These are phyloP conservation scores for Doris montereyensis DNA, from an alignment of 2,888 invertebrate species.

Conservation along the genomic window DNA sequence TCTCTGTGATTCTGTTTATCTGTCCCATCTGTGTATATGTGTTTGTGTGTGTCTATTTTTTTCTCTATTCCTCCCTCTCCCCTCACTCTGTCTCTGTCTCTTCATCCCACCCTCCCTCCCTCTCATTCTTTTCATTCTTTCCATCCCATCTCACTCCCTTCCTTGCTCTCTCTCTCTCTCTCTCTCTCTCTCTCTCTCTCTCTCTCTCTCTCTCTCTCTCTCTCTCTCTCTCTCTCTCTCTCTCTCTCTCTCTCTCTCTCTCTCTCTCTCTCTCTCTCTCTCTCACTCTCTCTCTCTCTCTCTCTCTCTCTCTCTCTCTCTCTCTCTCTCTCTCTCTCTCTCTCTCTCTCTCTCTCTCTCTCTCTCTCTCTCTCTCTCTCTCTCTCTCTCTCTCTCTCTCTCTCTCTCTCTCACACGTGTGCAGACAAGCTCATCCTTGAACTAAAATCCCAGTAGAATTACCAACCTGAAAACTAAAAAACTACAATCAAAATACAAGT, in stretches of 20 bases:
- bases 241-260: neutral
- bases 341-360: neutral
- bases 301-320: neutral
- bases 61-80: neutral
- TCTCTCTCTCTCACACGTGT: neutral
- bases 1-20: constrained; percentile 21
- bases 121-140: neutral
- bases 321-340: neutral
- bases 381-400: neutral
- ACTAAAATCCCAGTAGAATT: too few relatives aligned
- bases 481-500: too few relatives aligned
- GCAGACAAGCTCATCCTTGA: too few relatives aligned
- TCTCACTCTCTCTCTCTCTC: neutral
- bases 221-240: neutral
- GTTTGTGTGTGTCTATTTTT: constrained; percentile 13
- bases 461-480: too few relatives aligned
- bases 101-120: neutral
- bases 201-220: neutral
- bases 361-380: neutral
- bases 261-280: neutral
- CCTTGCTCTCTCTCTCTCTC: too few relatives aligned
- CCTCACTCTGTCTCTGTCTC: neutral
- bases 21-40: too few relatives aligned
- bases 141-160: too few relatives aligned
- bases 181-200: neutral